These are phyloP conservation scores for Peromyscus nudipes DNA, from an alignment of 2,797 vertebrate genomes.

Conservation along the genomic window DNA sequence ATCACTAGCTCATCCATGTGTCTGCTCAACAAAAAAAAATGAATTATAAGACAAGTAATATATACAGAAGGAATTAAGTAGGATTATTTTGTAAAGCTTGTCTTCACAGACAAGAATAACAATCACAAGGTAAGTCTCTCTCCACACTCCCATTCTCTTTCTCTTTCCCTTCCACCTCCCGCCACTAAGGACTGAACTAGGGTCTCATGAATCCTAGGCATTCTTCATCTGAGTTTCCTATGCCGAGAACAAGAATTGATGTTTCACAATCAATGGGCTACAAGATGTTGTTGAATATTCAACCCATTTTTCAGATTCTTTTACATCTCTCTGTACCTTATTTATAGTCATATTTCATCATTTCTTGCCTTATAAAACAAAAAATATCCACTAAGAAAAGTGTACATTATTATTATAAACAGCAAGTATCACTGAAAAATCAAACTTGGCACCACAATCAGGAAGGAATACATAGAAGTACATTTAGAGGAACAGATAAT, in stretches of 20 bases:
- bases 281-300: slow-evolving; percentile 42
- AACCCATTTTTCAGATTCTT: not conserved
- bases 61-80: slow-evolving; percentile 55
- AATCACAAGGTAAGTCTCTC: not conserved
- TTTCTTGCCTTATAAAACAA: slow-evolving; percentile 29
- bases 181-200: not conserved
- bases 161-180: not conserved
- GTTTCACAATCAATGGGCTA: not conserved
- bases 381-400: not conserved
- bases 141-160: too few species aligned
- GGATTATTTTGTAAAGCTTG: not conserved
- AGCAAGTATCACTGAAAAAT: not conserved
- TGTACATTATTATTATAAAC: not conserved
- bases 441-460: slow-evolving; percentile 17
- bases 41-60: slow-evolving; percentile 46
- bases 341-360: not conserved
- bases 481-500: slow-evolving; percentile 11
- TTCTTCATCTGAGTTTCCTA: not conserved
- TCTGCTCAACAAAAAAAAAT: not conserved
- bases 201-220: not conserved
- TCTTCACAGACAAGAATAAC: slow-evolving; percentile 32
- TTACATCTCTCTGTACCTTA: not conserved
- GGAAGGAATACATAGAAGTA: not conserved
- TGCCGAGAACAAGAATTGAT: not conserved
- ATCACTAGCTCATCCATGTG: slow-evolving; percentile 17